Conservation (phyloP, 2,113 vertebrate species). For the Danio rerio region GRCz12tu NC_133182.1:41926001-41926500, state of each 20-base stretch:
- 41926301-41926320: not conserved
- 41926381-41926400: not conserved
- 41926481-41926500: conserved; percentile 40
- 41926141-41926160: no score
- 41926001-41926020: no score
- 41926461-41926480: conserved; percentile 27
- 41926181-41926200: no score
- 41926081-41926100: no score
- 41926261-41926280: not conserved
- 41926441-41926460: not conserved
- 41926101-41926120: no score
- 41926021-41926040: no score
- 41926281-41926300: not conserved
- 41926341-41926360: not conserved
- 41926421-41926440: conserved; percentile 19
- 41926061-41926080: no score
- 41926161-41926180: no score
- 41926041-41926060: no score
- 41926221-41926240: no score
- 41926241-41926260: not conserved
- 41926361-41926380: not conserved
- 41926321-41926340: conserved; percentile 9
- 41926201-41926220: no score
- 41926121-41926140: no score
- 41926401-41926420: conserved; percentile 11